Base-by-base conservation (phyloP, 2,113 vertebrate genomes). In the Loxodonta africana region DNA sequence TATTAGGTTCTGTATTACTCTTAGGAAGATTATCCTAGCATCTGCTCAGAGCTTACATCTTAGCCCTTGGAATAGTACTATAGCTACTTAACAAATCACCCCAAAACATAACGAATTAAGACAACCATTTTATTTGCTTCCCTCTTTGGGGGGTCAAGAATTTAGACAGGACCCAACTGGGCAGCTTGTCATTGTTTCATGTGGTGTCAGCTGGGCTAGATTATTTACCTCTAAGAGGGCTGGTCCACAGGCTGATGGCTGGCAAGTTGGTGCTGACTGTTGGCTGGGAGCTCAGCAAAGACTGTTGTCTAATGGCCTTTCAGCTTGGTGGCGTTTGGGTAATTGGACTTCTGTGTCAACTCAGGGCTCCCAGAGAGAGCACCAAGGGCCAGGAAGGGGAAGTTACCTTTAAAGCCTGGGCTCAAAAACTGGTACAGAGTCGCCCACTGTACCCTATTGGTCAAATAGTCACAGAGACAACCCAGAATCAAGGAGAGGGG, bases 221-320 rank as follows among this genome's bases (percentile, higher is more conserved):
- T 28, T 33, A 17, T 18, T 83, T 33, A 6, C 2, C 6, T 67
- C 57, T 88, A 7, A 71, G 67, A 41, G 6, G 30, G n/a, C 28
- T 62, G 25, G 7, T 10, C 26, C 4, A 20, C 3, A 0, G 67
- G 21, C 63, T 6, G 46, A 0, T 1, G 78, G 26, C 60, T 12
- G 33, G 69, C 17, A 71, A 41, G 44, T 48, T 48, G 14, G 26
- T 33, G 6, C 26, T 33, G 10, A 6, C 53, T 37, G 33, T 10
- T 5, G 41, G 25, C 48, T 15, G 20, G 81, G 51, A 94, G 44
- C 73, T 65, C 71, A 10, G 69, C n/a, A 6, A 15, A 30, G 33
- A 77, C 17, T 21, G 1, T 4, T 28, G 71, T 62, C 33, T 25
- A 33, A 5, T 6, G 25, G 51, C 44, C 46, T 74, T 86, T 62